Evolutionary conservation across 2,888 invertebrate species (phyloP).

Genomic region (Prenolepis imparis): DNA sequence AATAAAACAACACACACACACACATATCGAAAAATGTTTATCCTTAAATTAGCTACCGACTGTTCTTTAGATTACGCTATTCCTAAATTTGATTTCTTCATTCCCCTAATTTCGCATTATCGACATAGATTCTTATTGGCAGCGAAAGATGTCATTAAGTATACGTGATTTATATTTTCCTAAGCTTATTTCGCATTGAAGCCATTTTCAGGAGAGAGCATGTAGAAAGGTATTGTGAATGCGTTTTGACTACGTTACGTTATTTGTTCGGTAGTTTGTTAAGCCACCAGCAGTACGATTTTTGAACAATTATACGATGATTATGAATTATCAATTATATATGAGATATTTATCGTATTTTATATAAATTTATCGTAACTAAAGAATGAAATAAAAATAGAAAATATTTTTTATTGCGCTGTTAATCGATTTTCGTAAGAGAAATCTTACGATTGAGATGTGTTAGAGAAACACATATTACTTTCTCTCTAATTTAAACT

Average conservation of each 20-base stretch:
- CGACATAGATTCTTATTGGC: background rate
- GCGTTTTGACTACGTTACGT: constrained; percentile 25
- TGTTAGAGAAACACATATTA: background rate
- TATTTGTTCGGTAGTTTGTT: constrained; percentile 55
- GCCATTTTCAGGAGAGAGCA: constrained; percentile 45
- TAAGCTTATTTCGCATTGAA: constrained; percentile 10
- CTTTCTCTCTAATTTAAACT: background rate
- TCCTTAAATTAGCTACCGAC: constrained; percentile 44
- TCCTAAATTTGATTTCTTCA: constrained; percentile 27
- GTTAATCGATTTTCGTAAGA: background rate
- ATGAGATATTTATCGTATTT: background rate
- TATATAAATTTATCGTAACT: background rate
- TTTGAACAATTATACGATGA: constrained; percentile 66
- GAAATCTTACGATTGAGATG: background rate
- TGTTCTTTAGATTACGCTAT: constrained; percentile 23
- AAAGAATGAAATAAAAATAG: background rate
- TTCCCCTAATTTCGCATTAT: background rate
- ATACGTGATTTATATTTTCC: background rate
- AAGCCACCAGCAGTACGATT: constrained; percentile 84
- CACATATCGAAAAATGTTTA: constrained; percentile 60
- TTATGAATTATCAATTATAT: background rate
- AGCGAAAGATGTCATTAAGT: background rate
- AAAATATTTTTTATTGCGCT: background rate
- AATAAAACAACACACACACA: constrained; percentile 52
- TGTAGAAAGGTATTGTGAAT: constrained; percentile 58